Evolutionary conservation across 1,140 invertebrate genomes (phyloP), one percentile per base, ranked within the genome.

Genomic region (Nasonia vitripennis): DNA sequence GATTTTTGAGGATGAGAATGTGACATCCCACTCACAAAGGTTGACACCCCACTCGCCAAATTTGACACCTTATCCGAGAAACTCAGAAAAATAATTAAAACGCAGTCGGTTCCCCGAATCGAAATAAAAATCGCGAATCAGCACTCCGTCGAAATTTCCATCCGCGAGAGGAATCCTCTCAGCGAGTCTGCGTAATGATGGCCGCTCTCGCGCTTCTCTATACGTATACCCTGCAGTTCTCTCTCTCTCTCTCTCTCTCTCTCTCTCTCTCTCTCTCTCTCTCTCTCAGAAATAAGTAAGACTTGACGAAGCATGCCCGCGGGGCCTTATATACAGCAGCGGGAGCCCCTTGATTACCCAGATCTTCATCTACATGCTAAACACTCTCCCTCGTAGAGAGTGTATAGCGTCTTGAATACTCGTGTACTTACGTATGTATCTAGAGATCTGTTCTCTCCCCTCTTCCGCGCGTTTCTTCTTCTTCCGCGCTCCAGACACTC

Each of bases 291-390:
- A 91, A 91, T 91, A 91, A 90, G 88, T 89, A 87, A 89, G 89
- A 90, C 89, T 92, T 91, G 90, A 91, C 90, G 89, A 91, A 92
- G 91, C 89, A 86, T 82, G 89, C 90, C 90, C 88, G 85, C 89
- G 90, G 89, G 90, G 87, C 87, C 78, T 34, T 34, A 45, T 45
- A 45, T 45, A 85, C 86, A 88, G 83, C 5, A 7, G 55, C 51
- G 17, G 51, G 4, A 55, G 68, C 68, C 88, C 89, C 91, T 92
- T 92, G 90, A 92, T 92, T 92, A 91, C 91, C 90, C 88, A 92
- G 90, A 91, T 92, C 91, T 92, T 92, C 91, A 91, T 92, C 90
- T 92, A 91, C 91, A 92, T 92, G 90, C 90, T 92, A 92, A 92
- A 91, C 89, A 90, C 17, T 37, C 27, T 62, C 34, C 45, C 20